Evolutionary conservation across 1,140 invertebrate genomes (phyloP).

Genomic region (Trinorchestia longiramus): DNA sequence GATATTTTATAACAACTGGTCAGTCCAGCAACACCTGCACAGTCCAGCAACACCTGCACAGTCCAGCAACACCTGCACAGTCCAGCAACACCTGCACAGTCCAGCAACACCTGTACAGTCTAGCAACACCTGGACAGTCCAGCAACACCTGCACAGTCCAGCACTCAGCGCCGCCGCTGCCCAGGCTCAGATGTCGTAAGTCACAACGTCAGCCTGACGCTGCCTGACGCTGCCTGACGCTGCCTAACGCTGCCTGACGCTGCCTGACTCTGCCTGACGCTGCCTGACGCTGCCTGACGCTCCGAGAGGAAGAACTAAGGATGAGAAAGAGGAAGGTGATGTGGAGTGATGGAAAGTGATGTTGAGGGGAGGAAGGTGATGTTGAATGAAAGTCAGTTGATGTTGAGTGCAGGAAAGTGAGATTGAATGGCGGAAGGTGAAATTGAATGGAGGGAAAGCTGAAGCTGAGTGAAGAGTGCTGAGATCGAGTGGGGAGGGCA

Average conservation of each 20-base stretch:
- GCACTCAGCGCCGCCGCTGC: neutral
- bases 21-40: neutral
- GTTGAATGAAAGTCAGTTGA: too few species aligned
- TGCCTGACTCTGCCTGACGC: too few species aligned
- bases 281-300: too few species aligned
- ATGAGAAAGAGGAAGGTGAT: too few species aligned
- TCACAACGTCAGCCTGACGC: neutral
- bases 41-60: neutral
- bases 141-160: neutral
- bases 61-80: neutral
- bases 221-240: too few species aligned
- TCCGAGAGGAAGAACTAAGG: too few species aligned
- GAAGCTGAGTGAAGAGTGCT: neutral
- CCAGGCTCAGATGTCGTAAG: neutral
- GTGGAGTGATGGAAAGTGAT: neutral
- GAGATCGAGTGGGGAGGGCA: neutral
- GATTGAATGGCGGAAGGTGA: too few species aligned
- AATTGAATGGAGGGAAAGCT: too few species aligned
- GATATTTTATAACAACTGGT: neutral
- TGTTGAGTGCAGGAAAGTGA: too few species aligned
- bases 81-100: neutral
- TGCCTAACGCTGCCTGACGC: too few species aligned
- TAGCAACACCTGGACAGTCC: neutral
- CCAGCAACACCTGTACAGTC: neutral
- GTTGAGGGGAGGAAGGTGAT: neutral